Base-by-base conservation (phyloP, 2,113 vertebrate genomes). In the Psammodynastes pulverulentus region DNA sequence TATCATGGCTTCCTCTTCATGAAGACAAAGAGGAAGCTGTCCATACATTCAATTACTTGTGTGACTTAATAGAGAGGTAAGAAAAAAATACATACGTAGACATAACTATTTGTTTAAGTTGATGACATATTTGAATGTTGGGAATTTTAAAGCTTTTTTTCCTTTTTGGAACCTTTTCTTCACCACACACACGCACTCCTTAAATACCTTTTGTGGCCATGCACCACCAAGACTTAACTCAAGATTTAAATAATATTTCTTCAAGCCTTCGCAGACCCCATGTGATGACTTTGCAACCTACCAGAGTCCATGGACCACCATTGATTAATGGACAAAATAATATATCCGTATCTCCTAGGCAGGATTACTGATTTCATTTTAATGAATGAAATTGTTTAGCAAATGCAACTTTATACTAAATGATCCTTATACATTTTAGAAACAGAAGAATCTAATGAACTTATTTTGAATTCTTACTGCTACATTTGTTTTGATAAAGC, bases 21-120 rank as follows among this genome's bases (percentile, higher is more conserved):
- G 99, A 99, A 96, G 99, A 99, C 96, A 99, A 99, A 96, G 99
- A 99, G 95, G 99, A 99, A 96, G 99, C 99, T 9, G 98, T 99
- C 91, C 99, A 99, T 97, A 98, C 99, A 2, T 99, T 99, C 94
- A 98, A 96, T 97, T 99, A 99, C 53, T 97, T 99, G 79, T 99
- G 99, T 88, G 99, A 99, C 96, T 98, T 99, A 93, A 99, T 99
- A 67, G 99, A 99, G 97, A 99, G 98, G 99, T 99, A 95, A 96
- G 95, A 26, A 52, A 1, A 52, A 62, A n/a, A 21, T 62, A 29
- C 2, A 2, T 67, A 54, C 86, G 86, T 23, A 17, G 1, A 1
- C 3, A 86, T 34, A 21, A 79, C 34, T 8, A 21, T 43, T 19
- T 39, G n/a, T 72, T 79, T 43, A 79, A 79, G 39, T 79, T 79